These are phyloP conservation scores for Helleia helle DNA, from an alignment of 2,888 invertebrate species.

Conservation along the genomic window DNA sequence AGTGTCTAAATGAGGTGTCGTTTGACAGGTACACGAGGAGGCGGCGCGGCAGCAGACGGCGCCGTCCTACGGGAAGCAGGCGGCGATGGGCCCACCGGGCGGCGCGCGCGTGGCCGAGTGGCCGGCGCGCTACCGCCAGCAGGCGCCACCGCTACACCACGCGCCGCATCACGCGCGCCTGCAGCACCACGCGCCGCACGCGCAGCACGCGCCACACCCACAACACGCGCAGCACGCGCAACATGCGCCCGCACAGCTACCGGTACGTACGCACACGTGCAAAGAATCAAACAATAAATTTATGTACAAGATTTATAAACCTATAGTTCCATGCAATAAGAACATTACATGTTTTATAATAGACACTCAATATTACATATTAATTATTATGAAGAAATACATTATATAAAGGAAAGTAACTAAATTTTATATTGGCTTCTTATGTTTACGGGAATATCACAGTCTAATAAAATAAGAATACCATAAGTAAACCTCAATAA, in stretches of 20 bases:
- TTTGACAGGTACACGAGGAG: slow-evolving; percentile 91
- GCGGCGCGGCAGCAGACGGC: slow-evolving; percentile 91
- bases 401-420: too few species aligned
- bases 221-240: slow-evolving; percentile 24
- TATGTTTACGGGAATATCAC: too few species aligned
- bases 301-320: too few species aligned
- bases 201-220: slow-evolving; percentile 49
- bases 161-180: slow-evolving; percentile 78
- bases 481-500: too few species aligned
- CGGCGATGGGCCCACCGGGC: slow-evolving; percentile 52
- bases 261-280: slow-evolving; percentile 1
- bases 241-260: slow-evolving; percentile 30
- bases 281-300: too few species aligned
- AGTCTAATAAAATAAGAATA: too few species aligned
- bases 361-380: too few species aligned
- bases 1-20: neutral
- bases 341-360: too few species aligned
- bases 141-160: slow-evolving; percentile 66
- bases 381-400: too few species aligned
- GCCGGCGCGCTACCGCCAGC: slow-evolving; percentile 29
- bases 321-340: too few species aligned
- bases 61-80: slow-evolving; percentile 87
- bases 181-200: slow-evolving; percentile 71
- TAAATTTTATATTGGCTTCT: too few species aligned
- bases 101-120: slow-evolving; percentile 39